These are phyloP conservation scores for Phymatocera aterrima DNA, from an alignment of 2,888 invertebrate species.

Conservation along the genomic window DNA sequence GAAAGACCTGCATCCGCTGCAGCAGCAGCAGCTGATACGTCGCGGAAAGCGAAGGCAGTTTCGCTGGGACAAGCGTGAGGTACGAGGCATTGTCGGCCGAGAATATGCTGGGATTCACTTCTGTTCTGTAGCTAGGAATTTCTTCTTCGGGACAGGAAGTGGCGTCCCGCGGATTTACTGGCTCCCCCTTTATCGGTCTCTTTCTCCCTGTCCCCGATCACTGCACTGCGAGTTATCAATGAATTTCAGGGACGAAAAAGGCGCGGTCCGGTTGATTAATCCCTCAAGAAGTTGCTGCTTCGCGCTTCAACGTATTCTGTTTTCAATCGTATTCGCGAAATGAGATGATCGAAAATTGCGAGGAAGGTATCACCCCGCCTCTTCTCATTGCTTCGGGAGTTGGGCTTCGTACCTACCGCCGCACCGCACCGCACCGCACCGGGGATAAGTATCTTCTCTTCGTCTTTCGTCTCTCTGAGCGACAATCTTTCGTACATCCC, in stretches of 20 bases:
- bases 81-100: background rate
- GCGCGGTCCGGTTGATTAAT: conserved; percentile 28
- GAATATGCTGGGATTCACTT: background rate
- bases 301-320: too few relatives aligned
- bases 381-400: conserved; percentile 8
- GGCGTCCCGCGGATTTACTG: conserved; percentile 20
- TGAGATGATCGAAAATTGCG: conserved; percentile 22
- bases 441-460: background rate
- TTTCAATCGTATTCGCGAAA: background rate
- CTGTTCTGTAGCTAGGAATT: background rate
- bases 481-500: background rate
- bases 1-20: background rate
- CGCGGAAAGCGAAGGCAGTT: too few relatives aligned
- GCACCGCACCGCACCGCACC: too few relatives aligned
- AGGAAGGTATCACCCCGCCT: background rate
- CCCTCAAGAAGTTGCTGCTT: conserved; percentile 20
- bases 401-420: too few relatives aligned
- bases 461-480: background rate
- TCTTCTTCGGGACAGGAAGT: background rate
- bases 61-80: too few relatives aligned
- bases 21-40: background rate
- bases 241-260: conserved; percentile 1
- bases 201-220: background rate
- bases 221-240: background rate
- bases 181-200: background rate